phyloP scores from a whole-genome alignment of 2,797 vertebrate genomes.

The Molossus molossus region DNA sequence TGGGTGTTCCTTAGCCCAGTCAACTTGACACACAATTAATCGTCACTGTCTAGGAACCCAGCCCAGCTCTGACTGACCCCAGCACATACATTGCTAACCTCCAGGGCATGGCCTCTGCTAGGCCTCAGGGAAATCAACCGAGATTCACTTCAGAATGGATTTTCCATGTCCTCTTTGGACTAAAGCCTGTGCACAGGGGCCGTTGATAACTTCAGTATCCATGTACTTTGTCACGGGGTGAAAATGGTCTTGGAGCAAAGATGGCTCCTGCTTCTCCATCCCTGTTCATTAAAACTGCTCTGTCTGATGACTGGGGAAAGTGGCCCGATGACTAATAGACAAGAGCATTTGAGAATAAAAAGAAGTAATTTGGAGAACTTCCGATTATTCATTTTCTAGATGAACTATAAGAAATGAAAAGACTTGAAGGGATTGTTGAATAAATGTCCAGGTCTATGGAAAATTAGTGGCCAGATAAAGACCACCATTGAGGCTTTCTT shows the following conservation, averaged over 20 bases:
- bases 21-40: neutral
- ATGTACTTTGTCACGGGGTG: neutral
- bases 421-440: neutral
- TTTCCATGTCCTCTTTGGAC: neutral
- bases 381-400: constrained; percentile 15
- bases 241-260: constrained; percentile 39
- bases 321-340: neutral
- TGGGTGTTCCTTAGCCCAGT: neutral
- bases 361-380: neutral
- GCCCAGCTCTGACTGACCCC: neutral
- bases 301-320: neutral
- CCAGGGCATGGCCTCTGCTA: neutral
- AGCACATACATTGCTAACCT: neutral
- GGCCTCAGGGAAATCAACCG: neutral
- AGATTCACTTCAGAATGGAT: neutral
- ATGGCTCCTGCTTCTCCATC: neutral
- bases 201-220: neutral
- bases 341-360: neutral
- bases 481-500: constrained; percentile 5
- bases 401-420: constrained; percentile 30
- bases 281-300: neutral
- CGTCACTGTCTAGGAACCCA: neutral
- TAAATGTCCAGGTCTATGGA: neutral
- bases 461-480: constrained; percentile 6
- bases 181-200: neutral